These are phyloP conservation scores for Tragelaphus oryx DNA, from an alignment of 2,797 vertebrate genomes.

Conservation along the genomic window DNA sequence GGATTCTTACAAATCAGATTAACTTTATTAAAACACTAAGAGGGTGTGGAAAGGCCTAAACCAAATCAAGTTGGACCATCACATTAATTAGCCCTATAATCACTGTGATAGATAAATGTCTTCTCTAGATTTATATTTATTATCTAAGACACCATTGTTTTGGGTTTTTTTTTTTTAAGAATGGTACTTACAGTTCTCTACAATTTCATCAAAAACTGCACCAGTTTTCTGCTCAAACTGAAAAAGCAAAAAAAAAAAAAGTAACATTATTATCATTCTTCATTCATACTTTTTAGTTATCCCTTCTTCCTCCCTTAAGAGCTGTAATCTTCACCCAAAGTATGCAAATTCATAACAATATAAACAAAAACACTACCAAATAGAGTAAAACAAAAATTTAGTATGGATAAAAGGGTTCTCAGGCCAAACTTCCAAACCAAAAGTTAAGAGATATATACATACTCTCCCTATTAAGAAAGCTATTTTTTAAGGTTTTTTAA, in stretches of 20 bases:
- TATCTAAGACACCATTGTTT: background rate
- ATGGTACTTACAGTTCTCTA: constrained; percentile 84
- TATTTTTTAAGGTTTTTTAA: background rate
- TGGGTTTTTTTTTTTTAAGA: constrained; percentile 42
- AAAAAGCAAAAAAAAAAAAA: constrained; percentile 64
- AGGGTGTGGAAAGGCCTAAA: background rate
- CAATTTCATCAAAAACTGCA: constrained; percentile 82
- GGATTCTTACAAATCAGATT: background rate
- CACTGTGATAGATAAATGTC: background rate
- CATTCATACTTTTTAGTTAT: background rate
- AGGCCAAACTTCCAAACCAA: background rate
- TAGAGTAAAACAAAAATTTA: background rate
- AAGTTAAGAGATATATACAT: background rate
- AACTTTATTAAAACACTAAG: background rate
- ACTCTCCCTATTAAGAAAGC: background rate
- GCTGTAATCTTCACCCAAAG: constrained; percentile 2
- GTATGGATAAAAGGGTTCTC: background rate
- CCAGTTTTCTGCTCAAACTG: constrained; percentile 85
- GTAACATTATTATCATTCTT: constrained; percentile 64
- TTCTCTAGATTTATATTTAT: background rate
- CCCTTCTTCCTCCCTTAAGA: background rate
- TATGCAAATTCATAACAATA: background rate
- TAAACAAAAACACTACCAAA: background rate
- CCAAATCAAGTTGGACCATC: background rate
- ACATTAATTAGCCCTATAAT: background rate